These are phyloP conservation scores for Rutilus rutilus DNA, from an alignment of 2,113 vertebrate species.

Conservation along the genomic window DNA sequence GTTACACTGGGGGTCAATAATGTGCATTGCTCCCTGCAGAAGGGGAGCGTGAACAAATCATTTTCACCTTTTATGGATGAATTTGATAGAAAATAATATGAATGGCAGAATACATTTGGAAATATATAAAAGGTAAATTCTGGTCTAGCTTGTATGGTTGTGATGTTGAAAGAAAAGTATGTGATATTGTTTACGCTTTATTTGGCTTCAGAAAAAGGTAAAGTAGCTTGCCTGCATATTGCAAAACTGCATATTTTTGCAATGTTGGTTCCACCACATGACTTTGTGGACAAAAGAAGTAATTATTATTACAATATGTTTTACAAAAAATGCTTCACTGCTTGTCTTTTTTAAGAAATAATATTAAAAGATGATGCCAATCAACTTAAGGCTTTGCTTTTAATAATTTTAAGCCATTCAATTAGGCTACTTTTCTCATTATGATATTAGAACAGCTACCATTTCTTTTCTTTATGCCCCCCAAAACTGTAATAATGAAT, in stretches of 20 bases:
- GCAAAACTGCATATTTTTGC: neutral
- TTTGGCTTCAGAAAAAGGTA: too few species aligned
- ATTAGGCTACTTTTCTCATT: neutral
- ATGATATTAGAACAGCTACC: neutral
- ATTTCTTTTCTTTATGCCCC: neutral
- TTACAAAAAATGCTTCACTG: neutral
- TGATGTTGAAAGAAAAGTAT: neutral
- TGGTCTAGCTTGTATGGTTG: too few species aligned
- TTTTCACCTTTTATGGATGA: neutral
- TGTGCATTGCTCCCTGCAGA: neutral
- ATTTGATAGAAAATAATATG: neutral
- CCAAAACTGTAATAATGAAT: neutral
- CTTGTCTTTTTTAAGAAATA: neutral
- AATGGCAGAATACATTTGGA: too few species aligned
- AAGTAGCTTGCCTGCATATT: too few species aligned
- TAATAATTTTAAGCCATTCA: neutral
- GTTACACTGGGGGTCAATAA: conserved; percentile 15
- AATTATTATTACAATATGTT: neutral
- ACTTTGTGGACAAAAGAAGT: neutral
- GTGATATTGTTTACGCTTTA: too few species aligned
- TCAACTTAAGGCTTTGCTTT: neutral
- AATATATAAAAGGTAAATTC: neutral
- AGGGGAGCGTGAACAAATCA: neutral
- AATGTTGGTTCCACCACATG: neutral
- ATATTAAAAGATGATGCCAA: neutral